A percentile compares a stretch with the other conserved stretches of the same genome.
These are phyloP conservation scores for Cheumatopsyche charites DNA, from an alignment of 1,140 invertebrate species.

Conservation along the genomic window DNA sequence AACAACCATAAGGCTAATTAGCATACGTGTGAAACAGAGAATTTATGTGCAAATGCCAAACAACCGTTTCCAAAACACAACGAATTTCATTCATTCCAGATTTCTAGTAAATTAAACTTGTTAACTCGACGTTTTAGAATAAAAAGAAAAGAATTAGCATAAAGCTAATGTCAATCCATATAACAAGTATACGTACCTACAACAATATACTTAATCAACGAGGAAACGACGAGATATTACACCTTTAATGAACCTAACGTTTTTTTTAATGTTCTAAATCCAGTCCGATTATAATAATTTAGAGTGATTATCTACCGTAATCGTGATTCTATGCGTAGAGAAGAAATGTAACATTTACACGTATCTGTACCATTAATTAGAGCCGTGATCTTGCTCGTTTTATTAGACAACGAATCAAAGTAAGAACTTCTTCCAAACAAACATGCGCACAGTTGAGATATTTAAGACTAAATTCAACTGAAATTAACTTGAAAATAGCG, in stretches of 20 bases:
- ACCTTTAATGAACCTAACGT: constrained; percentile 4
- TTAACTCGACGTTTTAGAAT: background rate
- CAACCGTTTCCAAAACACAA: background rate
- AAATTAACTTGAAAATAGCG: constrained; percentile 8
- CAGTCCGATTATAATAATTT: constrained; percentile 16
- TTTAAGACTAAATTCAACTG: background rate
- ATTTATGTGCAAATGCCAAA: background rate
- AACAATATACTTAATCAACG: constrained; percentile 16
- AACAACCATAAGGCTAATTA: constrained; percentile 4
- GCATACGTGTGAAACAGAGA: background rate
- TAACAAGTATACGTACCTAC: constrained; percentile 21
- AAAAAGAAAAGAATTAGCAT: constrained; percentile 1
- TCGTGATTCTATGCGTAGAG: constrained; percentile 23
- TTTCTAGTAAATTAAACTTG: constrained; percentile 13
- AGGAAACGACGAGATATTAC: constrained; percentile 6
- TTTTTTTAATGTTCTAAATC: background rate
- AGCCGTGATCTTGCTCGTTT: constrained; percentile 9
- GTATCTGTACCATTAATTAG: background rate
- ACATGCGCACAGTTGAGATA: background rate
- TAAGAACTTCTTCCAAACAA: background rate
- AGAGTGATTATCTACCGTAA: constrained; percentile 20
- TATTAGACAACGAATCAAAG: background rate
- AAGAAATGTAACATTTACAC: background rate
- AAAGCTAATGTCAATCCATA: constrained; percentile 7
- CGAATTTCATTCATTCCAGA: background rate